phyloP scores from a whole-genome alignment of 2,888 invertebrate genomes.

The Scaptomyza parva region DNA sequence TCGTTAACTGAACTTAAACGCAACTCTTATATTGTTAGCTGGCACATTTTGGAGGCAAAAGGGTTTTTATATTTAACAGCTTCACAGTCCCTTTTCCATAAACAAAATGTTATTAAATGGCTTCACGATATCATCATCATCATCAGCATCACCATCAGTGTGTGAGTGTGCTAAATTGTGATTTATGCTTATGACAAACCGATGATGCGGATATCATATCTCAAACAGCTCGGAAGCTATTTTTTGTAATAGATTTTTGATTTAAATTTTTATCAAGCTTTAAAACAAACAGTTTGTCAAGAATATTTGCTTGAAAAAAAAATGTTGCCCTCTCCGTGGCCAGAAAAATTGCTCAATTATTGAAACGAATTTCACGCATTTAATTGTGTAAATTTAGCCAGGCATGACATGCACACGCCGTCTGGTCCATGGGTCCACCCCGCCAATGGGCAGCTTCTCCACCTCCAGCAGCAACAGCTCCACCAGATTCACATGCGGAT shows the following conservation, averaged over 20 bases:
- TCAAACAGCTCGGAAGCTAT: neutral
- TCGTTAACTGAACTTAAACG: slow-evolving; percentile 51
- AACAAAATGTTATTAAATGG: slow-evolving; percentile 31
- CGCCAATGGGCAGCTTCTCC: slow-evolving; percentile 13
- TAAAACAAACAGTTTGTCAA: slow-evolving; percentile 26
- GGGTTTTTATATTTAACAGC: slow-evolving; percentile 50
- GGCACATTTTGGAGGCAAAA: slow-evolving; percentile 18
- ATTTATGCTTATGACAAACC: slow-evolving; percentile 30
- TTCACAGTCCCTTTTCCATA: slow-evolving; percentile 15
- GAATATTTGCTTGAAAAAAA: slow-evolving; percentile 30
- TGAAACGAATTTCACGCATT: slow-evolving; percentile 80
- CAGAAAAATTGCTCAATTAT: slow-evolving; percentile 78
- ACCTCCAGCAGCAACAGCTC: neutral
- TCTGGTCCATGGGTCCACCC: slow-evolving; percentile 32
- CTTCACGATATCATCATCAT: slow-evolving; percentile 17
- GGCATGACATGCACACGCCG: slow-evolving; percentile 70
- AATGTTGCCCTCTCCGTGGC: slow-evolving; percentile 11
- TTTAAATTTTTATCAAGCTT: slow-evolving; percentile 24
- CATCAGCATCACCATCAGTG: neutral
- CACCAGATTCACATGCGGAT: slow-evolving; percentile 16
- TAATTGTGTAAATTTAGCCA: slow-evolving; percentile 81
- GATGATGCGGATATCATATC: slow-evolving; percentile 13
- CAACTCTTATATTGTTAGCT: slow-evolving; percentile 51
- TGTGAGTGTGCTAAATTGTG: slow-evolving; percentile 29
- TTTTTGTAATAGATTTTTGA: neutral